phyloP scores from a whole-genome alignment of 2,888 invertebrate genomes.

The Smittia sp. region DNA sequence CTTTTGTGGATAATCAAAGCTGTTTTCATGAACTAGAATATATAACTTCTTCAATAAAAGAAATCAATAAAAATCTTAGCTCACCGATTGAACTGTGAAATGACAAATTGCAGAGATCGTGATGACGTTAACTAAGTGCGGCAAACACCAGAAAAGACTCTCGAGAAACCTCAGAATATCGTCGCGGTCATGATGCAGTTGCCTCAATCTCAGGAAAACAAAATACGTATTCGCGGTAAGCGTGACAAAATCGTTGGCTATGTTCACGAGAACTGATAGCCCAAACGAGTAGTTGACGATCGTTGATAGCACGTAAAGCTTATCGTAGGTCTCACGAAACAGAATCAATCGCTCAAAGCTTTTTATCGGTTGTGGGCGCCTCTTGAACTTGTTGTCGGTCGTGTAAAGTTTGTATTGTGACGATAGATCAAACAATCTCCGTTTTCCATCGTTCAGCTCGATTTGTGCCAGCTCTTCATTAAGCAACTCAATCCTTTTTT shows the following conservation, averaged over 20 bases:
- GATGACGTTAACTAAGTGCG: slow-evolving; percentile 49
- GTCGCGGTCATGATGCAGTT: slow-evolving; percentile 40
- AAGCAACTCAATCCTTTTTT: slow-evolving; percentile 47
- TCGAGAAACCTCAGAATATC: slow-evolving; percentile 47
- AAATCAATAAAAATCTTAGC: slow-evolving; percentile 42
- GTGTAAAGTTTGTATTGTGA: slow-evolving; percentile 21
- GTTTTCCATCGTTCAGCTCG: slow-evolving; percentile 41
- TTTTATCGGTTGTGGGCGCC: background rate
- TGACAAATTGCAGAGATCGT: slow-evolving; percentile 49
- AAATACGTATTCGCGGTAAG: slow-evolving; percentile 51
- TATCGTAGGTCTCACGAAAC: slow-evolving; percentile 49
- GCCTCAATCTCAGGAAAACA: slow-evolving; percentile 49
- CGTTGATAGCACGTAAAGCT: slow-evolving; percentile 48
- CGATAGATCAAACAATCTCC: slow-evolving; percentile 41
- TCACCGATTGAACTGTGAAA: slow-evolving; percentile 48
- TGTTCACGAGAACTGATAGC: slow-evolving; percentile 49
- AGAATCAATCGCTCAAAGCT: slow-evolving; percentile 40
- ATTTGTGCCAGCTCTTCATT: slow-evolving; percentile 45
- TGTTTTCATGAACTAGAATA: slow-evolving; percentile 51
- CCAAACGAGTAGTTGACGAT: slow-evolving; percentile 49
- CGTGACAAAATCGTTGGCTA: slow-evolving; percentile 51
- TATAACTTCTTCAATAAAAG: background rate
- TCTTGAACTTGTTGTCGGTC: background rate
- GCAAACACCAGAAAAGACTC: slow-evolving; percentile 48
- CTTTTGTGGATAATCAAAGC: slow-evolving; percentile 53